Evolutionary conservation across 2,888 invertebrate species (phyloP).

Genomic region (Chloroclysta siterata): DNA sequence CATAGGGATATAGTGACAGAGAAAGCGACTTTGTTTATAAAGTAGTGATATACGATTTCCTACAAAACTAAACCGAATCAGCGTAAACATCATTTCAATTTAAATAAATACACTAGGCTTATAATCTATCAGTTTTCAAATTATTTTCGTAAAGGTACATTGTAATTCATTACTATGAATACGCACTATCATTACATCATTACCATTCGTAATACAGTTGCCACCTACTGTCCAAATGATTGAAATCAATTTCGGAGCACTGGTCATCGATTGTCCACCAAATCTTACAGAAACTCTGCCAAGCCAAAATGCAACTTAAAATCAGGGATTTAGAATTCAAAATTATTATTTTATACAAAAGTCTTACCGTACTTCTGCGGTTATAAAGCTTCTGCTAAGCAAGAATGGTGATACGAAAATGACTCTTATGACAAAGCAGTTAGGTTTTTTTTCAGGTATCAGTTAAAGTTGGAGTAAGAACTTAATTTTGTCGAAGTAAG

Average conservation of each 20-base stretch:
- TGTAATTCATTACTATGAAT: slow-evolving; percentile 12
- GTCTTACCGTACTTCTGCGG: neutral
- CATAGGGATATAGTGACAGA: too few relatives aligned
- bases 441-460: slow-evolving; percentile 12
- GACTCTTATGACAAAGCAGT: slow-evolving; percentile 11
- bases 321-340: accelerated
- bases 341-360: slow-evolving; percentile 10
- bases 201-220: slow-evolving; percentile 68
- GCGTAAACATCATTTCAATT: too few relatives aligned
- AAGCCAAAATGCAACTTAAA: slow-evolving; percentile 32
- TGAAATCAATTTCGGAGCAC: slow-evolving; percentile 75
- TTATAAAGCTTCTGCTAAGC: slow-evolving; percentile 1
- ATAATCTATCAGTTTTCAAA: neutral
- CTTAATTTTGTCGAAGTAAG: slow-evolving; percentile 52
- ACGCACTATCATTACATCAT: slow-evolving; percentile 32
- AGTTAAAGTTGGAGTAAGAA: neutral
- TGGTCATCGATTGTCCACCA: slow-evolving; percentile 68
- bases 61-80: too few relatives aligned
- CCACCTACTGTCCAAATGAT: slow-evolving; percentile 78
- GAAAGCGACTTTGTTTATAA: too few relatives aligned
- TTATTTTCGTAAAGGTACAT: neutral
- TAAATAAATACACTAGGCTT: too few relatives aligned
- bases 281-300: slow-evolving; percentile 36
- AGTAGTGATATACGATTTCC: too few relatives aligned
- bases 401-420: neutral